Percentiles rank a stretch among this genome's conserved stretches.
phyloP scores from a whole-genome alignment of 2,888 invertebrate species.

The Geotrupes spiniger region DNA sequence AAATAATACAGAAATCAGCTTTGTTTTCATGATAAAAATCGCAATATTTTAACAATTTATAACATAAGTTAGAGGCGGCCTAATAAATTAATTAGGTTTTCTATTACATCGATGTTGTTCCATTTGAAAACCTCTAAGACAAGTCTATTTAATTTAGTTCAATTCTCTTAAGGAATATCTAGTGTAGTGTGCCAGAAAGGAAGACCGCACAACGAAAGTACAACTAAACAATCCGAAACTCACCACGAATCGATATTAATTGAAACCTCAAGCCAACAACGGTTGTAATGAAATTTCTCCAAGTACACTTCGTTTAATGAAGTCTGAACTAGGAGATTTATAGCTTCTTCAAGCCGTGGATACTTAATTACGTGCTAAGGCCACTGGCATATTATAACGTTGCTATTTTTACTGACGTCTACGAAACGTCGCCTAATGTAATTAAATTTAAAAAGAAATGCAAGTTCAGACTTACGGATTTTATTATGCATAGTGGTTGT shows the following conservation, averaged over 20 bases:
- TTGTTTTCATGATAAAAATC: too few relatives aligned
- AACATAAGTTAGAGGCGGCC: too few relatives aligned
- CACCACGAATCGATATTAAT: conserved; percentile 37
- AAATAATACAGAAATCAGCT: too few relatives aligned
- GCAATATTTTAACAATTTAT: too few relatives aligned
- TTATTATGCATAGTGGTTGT: too few relatives aligned
- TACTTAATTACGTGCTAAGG: conserved; percentile 1
- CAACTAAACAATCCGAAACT: conserved; percentile 34
- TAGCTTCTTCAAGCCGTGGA: conserved; percentile 11
- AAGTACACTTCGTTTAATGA: conserved; percentile 28
- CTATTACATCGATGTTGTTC: too few relatives aligned
- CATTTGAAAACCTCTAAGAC: too few relatives aligned
- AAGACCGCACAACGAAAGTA: conserved; percentile 21
- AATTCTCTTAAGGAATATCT: conserved; percentile 4
- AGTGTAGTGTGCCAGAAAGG: conserved; percentile 1
- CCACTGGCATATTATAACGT: background rate
- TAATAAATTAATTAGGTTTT: too few relatives aligned
- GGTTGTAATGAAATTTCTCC: conserved; percentile 39
- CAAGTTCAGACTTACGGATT: too few relatives aligned
- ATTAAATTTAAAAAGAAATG: too few relatives aligned
- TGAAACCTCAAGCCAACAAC: conserved; percentile 38
- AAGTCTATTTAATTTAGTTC: conserved; percentile 8
- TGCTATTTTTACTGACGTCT: background rate
- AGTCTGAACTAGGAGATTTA: conserved; percentile 20
- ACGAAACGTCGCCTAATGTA: background rate